A percentile compares a stretch with the other conserved stretches of the same genome.
phyloP scores from a whole-genome alignment of 1,140 invertebrate species.

The Euschistus heros region DNA sequence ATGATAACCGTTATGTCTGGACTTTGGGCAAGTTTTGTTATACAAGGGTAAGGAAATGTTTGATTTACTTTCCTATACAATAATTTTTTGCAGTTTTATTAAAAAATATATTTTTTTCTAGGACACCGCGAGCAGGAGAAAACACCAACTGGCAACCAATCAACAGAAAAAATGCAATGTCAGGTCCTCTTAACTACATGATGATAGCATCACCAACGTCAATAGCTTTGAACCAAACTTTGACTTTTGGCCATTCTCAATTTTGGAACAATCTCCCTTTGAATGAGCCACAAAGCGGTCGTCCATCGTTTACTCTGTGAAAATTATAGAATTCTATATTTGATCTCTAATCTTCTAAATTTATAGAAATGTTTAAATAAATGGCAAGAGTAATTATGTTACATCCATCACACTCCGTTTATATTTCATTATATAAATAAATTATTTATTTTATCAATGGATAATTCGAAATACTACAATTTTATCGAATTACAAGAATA shows the following conservation, averaged over 20 bases:
- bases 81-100: neutral
- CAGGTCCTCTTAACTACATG: neutral
- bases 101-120: neutral
- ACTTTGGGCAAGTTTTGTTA: slow-evolving; percentile 1
- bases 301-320: neutral
- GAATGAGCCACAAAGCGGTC: neutral
- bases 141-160: neutral
- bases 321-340: too few species aligned
- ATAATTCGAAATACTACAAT: too few species aligned
- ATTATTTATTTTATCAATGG: too few species aligned
- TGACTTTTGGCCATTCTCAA: neutral
- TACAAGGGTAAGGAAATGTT: neutral
- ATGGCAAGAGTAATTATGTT: too few species aligned
- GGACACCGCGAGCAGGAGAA: neutral
- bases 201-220: neutral
- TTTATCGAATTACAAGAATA: too few species aligned
- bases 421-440: too few species aligned
- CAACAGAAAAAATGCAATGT: neutral
- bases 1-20: neutral
- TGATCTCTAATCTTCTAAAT: too few species aligned
- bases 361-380: too few species aligned
- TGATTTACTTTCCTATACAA: neutral
- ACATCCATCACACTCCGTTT: too few species aligned
- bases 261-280: slow-evolving; percentile 9
- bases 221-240: neutral